Conservation (phyloP, 2,888 invertebrate genomes). For the Eupithecia pulchellata region DNA sequence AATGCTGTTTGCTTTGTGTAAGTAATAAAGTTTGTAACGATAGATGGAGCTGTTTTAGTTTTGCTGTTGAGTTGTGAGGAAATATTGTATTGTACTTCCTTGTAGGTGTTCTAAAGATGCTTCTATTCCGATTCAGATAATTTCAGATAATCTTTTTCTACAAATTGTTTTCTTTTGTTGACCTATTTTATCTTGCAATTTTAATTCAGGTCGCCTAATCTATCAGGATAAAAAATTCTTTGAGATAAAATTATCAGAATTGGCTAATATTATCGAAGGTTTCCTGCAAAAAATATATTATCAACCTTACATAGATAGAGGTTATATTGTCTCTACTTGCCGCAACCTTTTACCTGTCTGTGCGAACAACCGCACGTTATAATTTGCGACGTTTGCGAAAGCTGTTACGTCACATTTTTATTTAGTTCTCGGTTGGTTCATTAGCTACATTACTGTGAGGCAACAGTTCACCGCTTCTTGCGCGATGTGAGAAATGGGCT, state of each 20-base stretch:
- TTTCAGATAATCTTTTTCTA: too few relatives aligned
- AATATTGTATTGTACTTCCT: slow-evolving; percentile 4
- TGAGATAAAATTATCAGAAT: neutral
- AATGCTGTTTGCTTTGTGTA: slow-evolving; percentile 42
- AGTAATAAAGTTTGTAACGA: slow-evolving; percentile 34
- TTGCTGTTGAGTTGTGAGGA: neutral
- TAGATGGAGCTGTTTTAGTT: slow-evolving; percentile 17
- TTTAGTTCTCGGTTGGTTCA: slow-evolving; percentile 62
- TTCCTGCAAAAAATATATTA: neutral
- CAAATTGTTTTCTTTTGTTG: too few relatives aligned
- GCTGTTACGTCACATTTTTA: slow-evolving; percentile 68
- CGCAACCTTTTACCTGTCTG: slow-evolving; percentile 7
- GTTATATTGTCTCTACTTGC: neutral
- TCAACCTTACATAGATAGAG: neutral
- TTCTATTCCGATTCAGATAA: neutral
- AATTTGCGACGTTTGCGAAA: slow-evolving; percentile 56
- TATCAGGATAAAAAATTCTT: too few relatives aligned
- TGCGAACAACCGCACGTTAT: slow-evolving; percentile 25
- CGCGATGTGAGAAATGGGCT: slow-evolving; percentile 39
- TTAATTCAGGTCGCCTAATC: too few relatives aligned
- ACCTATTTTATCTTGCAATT: neutral
- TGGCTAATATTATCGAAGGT: neutral
- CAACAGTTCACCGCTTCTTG: slow-evolving; percentile 58
- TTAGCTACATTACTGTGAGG: slow-evolving; percentile 70
- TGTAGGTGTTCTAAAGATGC: neutral